Conservation (phyloP, 1,140 invertebrate species). For the Drosophila nigrodunni region DNA sequence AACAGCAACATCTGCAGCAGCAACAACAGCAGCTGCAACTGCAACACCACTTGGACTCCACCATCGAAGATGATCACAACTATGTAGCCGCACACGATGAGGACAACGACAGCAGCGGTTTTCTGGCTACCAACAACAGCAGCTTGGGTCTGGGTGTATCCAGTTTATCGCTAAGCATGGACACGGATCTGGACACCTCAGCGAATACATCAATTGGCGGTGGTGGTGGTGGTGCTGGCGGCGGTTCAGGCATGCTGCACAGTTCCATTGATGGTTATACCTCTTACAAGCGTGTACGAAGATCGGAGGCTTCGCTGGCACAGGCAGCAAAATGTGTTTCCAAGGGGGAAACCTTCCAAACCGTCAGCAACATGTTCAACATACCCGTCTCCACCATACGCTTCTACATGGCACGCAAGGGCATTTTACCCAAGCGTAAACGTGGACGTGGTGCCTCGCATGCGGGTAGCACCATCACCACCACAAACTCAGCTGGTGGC, state of each 20-base stretch:
- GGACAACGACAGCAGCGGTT: constrained; percentile 70
- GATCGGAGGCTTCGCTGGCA: constrained; percentile 90
- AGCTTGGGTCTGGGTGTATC: constrained; percentile 5
- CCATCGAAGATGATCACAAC: constrained; percentile 78
- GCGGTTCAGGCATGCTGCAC: constrained; percentile 48
- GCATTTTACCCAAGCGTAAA: constrained; percentile 90
- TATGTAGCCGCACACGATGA: constrained; percentile 79
- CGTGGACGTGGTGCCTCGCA: constrained; percentile 87
- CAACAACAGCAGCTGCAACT: constrained; percentile 40
- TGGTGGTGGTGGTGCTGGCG: no score
- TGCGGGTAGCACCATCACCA: constrained; percentile 61
- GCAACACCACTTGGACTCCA: constrained; percentile 70
- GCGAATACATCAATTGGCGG: constrained; percentile 45
- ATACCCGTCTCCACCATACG: constrained; percentile 93
- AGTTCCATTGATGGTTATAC: constrained; percentile 66
- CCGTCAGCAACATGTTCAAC: constrained; percentile 92
- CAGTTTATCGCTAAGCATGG: constrained; percentile 54
- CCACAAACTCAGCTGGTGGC: constrained; percentile 20
- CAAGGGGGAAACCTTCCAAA: constrained; percentile 92
- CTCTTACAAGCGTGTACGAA: constrained; percentile 85
- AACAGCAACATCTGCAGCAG: constrained; percentile 35
- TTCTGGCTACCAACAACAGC: constrained; percentile 25
- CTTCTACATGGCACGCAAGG: constrained; percentile 93
- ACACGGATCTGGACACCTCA: constrained; percentile 64
- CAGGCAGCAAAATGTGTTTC: constrained; percentile 92